These are phyloP conservation scores for Paramuricea clavata DNA, from an alignment of 92 coral and sea anemone species.

Conservation along the genomic window DNA sequence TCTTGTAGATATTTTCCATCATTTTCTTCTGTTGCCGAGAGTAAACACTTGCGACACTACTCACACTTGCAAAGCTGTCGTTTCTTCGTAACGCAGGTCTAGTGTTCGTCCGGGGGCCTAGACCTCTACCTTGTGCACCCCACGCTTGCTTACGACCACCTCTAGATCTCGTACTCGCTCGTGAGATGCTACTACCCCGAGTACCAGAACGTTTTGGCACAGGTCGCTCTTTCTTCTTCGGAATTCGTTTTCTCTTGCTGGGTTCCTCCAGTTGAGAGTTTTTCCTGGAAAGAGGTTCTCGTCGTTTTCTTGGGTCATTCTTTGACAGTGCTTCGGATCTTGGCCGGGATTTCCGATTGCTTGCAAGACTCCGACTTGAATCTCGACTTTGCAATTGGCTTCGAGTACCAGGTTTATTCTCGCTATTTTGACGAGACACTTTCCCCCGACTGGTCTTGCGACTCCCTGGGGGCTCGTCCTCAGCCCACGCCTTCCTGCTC, in stretches of 20 bases:
- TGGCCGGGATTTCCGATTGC: not conserved
- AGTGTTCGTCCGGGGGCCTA: not conserved
- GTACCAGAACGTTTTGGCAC: conserved; percentile 42
- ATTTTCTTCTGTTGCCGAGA: conserved; percentile 19
- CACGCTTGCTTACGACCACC: conserved; percentile 29
- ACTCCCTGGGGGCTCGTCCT: conserved; percentile 13
- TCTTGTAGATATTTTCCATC: not conserved
- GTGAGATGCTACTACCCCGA: conserved; percentile 54
- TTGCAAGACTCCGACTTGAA: not conserved
- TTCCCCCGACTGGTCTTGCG: not conserved
- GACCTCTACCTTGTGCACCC: conserved; percentile 31
- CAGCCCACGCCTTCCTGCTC: not conserved
- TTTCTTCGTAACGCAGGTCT: not conserved
- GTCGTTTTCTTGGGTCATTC: not conserved
- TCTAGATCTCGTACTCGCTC: not conserved
- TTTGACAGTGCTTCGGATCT: not conserved
- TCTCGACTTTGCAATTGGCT: conserved; percentile 20
- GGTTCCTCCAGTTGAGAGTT: not conserved
- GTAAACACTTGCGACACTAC: conserved; percentile 15
- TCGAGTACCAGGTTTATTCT: not conserved
- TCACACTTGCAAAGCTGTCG: conserved; percentile 35
- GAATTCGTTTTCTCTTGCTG: conserved; percentile 60
- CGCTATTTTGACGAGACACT: not conserved
- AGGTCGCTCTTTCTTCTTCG: conserved; percentile 74
- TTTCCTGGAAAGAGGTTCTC: not conserved